Evolutionary conservation across 1,140 invertebrate species (phyloP).

Genomic region (Plectrocnemia conspersa): DNA sequence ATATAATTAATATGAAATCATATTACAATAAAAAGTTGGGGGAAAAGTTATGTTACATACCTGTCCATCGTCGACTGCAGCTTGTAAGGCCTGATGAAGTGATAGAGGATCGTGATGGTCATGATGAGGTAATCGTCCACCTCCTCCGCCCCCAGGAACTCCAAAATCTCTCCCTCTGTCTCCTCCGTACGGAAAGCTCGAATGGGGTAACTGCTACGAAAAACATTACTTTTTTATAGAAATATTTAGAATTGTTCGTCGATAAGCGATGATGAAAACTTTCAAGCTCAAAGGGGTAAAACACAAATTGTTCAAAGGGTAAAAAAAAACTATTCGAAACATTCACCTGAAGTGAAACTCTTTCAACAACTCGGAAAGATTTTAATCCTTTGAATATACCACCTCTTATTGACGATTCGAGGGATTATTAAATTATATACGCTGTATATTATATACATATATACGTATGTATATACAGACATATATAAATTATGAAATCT

Average conservation of each 20-base stretch:
- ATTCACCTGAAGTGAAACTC: constrained; percentile 4
- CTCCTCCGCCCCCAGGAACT: constrained; percentile 47
- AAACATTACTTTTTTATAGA: constrained; percentile 19
- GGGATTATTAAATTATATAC: too few relatives aligned
- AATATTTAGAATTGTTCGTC: not conserved
- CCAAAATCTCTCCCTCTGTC: constrained; percentile 36
- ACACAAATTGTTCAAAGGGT: not conserved
- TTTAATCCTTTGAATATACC: too few relatives aligned
- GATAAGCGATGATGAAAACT: not conserved
- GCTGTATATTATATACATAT: too few relatives aligned
- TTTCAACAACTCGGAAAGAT: not conserved
- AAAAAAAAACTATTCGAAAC: constrained; percentile 8
- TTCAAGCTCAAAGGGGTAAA: not conserved
- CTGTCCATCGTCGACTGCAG: constrained; percentile 60
- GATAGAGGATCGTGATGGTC: constrained; percentile 59
- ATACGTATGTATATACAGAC: too few relatives aligned
- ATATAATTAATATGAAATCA: too few relatives aligned
- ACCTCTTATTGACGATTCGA: too few relatives aligned
- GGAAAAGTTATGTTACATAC: constrained; percentile 21
- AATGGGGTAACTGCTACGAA: constrained; percentile 53
- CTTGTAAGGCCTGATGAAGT: constrained; percentile 61
- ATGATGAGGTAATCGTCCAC: constrained; percentile 38
- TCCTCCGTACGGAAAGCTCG: constrained; percentile 52
- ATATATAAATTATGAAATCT: not conserved
- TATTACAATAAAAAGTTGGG: too few relatives aligned